These are phyloP conservation scores for Prolemur simus DNA, from an alignment of 2,113 vertebrate species.

Conservation along the genomic window DNA sequence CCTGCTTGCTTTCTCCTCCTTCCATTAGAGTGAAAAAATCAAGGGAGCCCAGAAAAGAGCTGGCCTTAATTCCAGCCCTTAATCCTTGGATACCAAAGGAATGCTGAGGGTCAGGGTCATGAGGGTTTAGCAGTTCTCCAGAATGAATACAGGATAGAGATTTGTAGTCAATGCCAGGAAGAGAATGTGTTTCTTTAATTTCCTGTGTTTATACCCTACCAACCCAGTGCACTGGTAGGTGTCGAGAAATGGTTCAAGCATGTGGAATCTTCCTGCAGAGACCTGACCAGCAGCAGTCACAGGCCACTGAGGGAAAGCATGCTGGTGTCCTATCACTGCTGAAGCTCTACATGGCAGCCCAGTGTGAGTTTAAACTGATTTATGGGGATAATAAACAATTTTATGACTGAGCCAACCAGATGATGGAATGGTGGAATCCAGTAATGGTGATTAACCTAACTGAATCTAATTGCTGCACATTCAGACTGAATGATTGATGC, in stretches of 20 bases:
- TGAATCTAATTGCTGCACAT: constrained; percentile 23
- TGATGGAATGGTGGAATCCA: not conserved
- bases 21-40: not conserved
- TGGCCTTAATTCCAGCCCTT: not conserved
- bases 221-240: not conserved
- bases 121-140: not conserved
- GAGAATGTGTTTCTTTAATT: not conserved
- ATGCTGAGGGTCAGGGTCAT: not conserved
- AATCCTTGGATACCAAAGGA: not conserved
- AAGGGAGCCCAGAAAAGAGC: not conserved
- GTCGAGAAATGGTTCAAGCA: not conserved
- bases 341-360: not conserved
- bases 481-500: not conserved
- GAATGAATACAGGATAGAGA: not conserved
- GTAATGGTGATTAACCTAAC: not conserved
- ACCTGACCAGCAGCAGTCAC: not conserved
- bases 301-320: not conserved
- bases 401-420: constrained; percentile 22
- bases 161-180: not conserved
- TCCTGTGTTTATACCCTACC: not conserved
- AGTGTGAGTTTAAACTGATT: constrained; percentile 13
- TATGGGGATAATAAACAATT: constrained; percentile 15
- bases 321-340: not conserved
- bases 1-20: not conserved
- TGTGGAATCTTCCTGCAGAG: not conserved